Conservation (phyloP, 2,797 vertebrate species). For the Trichosurus vulpecula region DNA sequence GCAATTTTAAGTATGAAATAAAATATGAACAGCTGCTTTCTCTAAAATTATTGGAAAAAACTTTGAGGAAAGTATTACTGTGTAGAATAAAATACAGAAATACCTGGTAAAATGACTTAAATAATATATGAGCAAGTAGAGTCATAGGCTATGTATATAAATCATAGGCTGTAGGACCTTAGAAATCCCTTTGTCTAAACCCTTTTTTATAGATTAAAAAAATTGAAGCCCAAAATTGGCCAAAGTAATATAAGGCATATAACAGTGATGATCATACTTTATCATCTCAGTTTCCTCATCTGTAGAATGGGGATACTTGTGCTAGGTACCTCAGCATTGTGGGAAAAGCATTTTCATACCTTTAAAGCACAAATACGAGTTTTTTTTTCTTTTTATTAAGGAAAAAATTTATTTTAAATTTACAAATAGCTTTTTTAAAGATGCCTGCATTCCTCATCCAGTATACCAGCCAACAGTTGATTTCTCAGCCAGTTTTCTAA, state of each 20-base stretch:
- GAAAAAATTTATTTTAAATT: neutral
- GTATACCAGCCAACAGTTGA: neutral
- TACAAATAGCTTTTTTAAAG: neutral
- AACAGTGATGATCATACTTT: neutral
- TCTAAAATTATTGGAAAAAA: neutral
- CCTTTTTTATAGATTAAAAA: neutral
- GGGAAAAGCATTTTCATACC: neutral
- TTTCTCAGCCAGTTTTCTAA: neutral
- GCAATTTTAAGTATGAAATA: neutral
- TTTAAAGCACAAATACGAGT: neutral
- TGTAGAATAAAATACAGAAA: neutral
- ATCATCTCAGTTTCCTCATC: neutral
- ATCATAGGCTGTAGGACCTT: too few species aligned
- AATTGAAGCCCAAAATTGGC: neutral
- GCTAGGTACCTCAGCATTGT: neutral
- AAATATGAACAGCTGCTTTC: neutral
- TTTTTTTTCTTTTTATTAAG: neutral
- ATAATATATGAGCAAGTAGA: neutral
- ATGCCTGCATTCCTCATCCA: neutral
- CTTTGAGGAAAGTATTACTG: neutral
- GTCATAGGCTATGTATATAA: neutral
- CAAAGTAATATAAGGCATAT: neutral
- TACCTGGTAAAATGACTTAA: neutral
- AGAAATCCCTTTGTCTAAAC: neutral
- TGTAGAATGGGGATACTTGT: neutral